Percentiles rank a stretch among this genome's conserved stretches.
phyloP scores from a whole-genome alignment of 2,797 vertebrate species.

The Lophius americanus region DNA sequence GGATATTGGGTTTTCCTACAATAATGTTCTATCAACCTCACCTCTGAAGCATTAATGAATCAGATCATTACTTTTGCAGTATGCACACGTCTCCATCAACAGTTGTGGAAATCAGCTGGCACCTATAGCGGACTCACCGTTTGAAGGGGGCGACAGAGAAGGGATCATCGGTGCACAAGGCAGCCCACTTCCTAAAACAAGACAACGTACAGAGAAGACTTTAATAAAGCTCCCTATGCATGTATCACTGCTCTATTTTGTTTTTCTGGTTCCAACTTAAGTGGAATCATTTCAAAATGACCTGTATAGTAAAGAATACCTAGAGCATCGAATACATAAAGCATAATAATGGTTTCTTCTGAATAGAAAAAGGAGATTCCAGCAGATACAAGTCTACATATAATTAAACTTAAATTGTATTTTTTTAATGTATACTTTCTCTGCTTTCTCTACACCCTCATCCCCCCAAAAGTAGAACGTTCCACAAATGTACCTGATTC shows the following conservation, averaged over 20 bases:
- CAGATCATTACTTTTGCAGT: background rate
- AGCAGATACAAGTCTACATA: too few species aligned
- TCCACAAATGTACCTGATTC: background rate
- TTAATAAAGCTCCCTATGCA: too few species aligned
- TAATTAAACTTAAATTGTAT: background rate
- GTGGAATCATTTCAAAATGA: background rate
- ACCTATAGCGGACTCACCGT: constrained; percentile 45
- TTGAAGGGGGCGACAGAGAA: constrained; percentile 56
- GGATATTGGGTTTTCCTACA: background rate
- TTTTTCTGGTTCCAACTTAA: background rate
- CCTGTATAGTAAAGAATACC: background rate
- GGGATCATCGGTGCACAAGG: constrained; percentile 52
- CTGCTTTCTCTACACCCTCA: background rate
- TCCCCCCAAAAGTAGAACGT: background rate
- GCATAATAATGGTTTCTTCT: background rate
- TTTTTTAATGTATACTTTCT: background rate
- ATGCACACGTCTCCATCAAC: too few species aligned
- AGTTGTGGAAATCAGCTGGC: too few species aligned
- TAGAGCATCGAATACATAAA: background rate
- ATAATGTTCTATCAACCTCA: background rate
- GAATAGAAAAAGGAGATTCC: background rate
- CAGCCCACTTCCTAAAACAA: constrained; percentile 39
- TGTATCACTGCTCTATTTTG: background rate
- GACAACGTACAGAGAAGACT: background rate
- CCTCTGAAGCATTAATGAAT: background rate